Base-by-base conservation (phyloP, 2,888 invertebrate genomes). In the Trileptium ribeirensis region DNA sequence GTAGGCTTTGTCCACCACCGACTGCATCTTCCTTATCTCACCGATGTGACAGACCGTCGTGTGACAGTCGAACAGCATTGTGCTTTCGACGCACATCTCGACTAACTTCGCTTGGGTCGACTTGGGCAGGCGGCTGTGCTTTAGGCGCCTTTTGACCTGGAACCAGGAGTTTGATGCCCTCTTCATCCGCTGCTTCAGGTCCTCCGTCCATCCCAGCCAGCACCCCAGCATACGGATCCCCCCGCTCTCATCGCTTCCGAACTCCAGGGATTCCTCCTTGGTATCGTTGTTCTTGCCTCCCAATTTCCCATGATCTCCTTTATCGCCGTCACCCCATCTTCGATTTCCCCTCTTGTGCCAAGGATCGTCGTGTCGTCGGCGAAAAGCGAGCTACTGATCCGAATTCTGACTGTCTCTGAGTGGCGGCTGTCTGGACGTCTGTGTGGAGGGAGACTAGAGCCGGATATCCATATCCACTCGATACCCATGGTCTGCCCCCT, bases 1-100 rank as follows among this genome's bases (percentile, higher is more conserved):
- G 51, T 51, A 51, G 24, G 8, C 8, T 24, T 51, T 51, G 51
- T 51, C 51, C 8, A 51, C 36, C 33, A 70, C 3, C 15, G 70
- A 70, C 33, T 70, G 70, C 70, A 70, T 70, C 8, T 15, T 33
- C n/a, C n/a, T 70, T 36, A 70, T 8, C 33, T 70, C 70, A 19
- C 8, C 15, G 8, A 70, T 70, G 36, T 70, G 33, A 8, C 70
- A 70, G 19, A n/a, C n/a, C 33, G 3, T 70, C 15, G n/a, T n/a
- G 70, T 70, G 70, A 36, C 70, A 70, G 36, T 70, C 70, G n/a
- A 70, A 70, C 8, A 70, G 70, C 33, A 70, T 29, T 19, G 70
- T 70, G 70, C 70, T 70, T 31, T 70, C 70, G 33, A 70, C 70
- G n/a, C 70, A 70, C 3, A n/a, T n/a, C 36, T 29, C 70, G 15